A percentile compares a stretch with the other conserved stretches of the same genome.
Evolutionary conservation across 2,888 invertebrate species (phyloP).

Genomic region (Zygaena filipendulae): DNA sequence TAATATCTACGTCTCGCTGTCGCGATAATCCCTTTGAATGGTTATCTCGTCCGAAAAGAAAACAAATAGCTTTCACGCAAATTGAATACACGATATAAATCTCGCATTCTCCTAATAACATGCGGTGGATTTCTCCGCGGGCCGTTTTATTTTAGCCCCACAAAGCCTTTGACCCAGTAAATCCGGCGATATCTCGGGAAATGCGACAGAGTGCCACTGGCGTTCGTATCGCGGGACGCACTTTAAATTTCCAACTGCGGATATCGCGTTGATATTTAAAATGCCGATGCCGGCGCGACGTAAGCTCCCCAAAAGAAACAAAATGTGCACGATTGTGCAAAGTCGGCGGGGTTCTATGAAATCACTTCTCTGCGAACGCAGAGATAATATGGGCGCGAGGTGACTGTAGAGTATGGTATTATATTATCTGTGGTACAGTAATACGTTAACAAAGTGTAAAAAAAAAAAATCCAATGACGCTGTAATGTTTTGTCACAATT

Average conservation of each 20-base stretch:
- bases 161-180: constrained; percentile 60
- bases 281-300: constrained; percentile 27
- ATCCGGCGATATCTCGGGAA: constrained; percentile 55
- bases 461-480: too few relatives aligned
- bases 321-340: constrained; percentile 32
- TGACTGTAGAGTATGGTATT: too few relatives aligned
- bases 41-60: constrained; percentile 28
- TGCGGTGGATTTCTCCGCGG: constrained; percentile 56
- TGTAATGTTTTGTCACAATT: too few relatives aligned
- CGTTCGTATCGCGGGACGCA: constrained; percentile 40
- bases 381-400: too few relatives aligned
- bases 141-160: constrained; percentile 56
- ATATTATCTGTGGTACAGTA: too few relatives aligned
- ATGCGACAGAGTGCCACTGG: constrained; percentile 53
- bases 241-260: constrained; percentile 14
- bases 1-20: too few relatives aligned
- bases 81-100: constrained; percentile 64
- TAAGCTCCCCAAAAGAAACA: constrained; percentile 28
- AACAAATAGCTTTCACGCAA: constrained; percentile 55
- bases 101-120: constrained; percentile 54
- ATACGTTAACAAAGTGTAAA: too few relatives aligned
- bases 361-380: too few relatives aligned
- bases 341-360: too few relatives aligned
- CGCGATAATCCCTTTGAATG: too few relatives aligned
- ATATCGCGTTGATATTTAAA: constrained; percentile 51